Conservation (phyloP, 2,797 vertebrate species). For the Spondyliosoma cantharus region DNA sequence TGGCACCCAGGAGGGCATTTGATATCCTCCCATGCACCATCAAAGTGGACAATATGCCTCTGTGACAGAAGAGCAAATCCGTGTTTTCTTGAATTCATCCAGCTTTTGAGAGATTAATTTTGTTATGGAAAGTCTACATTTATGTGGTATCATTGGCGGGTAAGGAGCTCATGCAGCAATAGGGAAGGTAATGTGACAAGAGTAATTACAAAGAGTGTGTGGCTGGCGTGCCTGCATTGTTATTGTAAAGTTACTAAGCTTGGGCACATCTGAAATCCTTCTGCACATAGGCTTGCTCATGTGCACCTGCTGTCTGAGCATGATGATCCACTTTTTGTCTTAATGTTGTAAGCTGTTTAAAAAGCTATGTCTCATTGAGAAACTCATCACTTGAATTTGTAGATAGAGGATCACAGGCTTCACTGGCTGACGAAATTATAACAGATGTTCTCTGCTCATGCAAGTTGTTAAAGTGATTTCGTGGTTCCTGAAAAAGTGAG, state of each 20-base stretch:
- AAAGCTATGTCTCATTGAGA: neutral
- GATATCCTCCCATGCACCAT: constrained; percentile 91
- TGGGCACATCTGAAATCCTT: constrained; percentile 25
- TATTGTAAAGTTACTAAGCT: constrained; percentile 29
- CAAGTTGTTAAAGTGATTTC: neutral
- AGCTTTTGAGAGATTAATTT: constrained; percentile 89
- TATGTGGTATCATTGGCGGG: constrained; percentile 69
- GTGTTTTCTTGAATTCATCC: constrained; percentile 88
- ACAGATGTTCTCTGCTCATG: neutral
- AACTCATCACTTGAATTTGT: neutral
- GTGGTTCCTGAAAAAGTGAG: neutral
- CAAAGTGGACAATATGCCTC: constrained; percentile 94
- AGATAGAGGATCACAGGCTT: constrained; percentile 22
- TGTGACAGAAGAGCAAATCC: constrained; percentile 83
- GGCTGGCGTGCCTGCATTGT: constrained; percentile 25
- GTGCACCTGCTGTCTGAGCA: constrained; percentile 4
- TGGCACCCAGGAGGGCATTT: constrained; percentile 91
- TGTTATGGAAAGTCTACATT: constrained; percentile 86
- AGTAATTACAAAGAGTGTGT: constrained; percentile 69
- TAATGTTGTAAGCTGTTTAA: neutral
- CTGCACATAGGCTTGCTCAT: constrained; percentile 10
- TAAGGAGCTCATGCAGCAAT: constrained; percentile 59
- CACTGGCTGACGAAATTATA: neutral
- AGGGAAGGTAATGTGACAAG: constrained; percentile 40
- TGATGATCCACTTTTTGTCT: neutral